Percentiles rank a stretch among this genome's conserved stretches.
Conservation (phyloP, 1,140 invertebrate genomes). For the Listronotus oregonensis region DNA sequence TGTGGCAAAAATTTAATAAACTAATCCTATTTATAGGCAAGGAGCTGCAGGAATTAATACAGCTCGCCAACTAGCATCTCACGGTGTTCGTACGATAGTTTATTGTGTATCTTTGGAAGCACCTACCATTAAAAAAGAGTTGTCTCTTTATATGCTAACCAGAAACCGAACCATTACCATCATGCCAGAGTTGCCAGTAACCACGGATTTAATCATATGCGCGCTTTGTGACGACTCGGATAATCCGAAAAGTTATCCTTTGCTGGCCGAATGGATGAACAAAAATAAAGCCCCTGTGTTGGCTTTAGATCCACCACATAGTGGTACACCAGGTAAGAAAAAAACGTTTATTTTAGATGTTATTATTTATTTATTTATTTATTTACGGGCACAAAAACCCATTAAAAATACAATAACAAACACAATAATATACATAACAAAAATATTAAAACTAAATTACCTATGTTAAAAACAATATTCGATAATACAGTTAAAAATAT, state of each 20-base stretch:
- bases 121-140: conserved; percentile 58
- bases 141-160: conserved; percentile 68
- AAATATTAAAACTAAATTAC: too few species aligned
- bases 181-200: conserved; percentile 63
- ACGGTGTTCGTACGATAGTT: conserved; percentile 76
- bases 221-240: conserved; percentile 64
- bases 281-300: conserved; percentile 78
- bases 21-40: conserved; percentile 44
- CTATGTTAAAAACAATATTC: too few species aligned
- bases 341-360: too few species aligned
- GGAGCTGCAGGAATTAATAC: conserved; percentile 78
- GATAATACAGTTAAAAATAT: too few species aligned
- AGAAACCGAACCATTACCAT: conserved; percentile 61
- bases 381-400: too few species aligned
- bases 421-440: too few species aligned
- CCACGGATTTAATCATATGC: conserved; percentile 72
- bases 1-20: too few species aligned
- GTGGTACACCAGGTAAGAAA: conserved; percentile 64
- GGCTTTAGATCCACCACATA: conserved; percentile 78
- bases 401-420: too few species aligned
- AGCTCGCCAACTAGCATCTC: conserved; percentile 80
- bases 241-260: conserved; percentile 53
- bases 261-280: conserved; percentile 67
- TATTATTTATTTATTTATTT: too few species aligned
- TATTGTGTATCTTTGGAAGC: conserved; percentile 57